These are phyloP conservation scores for Tretioscincus oriximinensis DNA, from an alignment of 2,113 vertebrate genomes.

Conservation along the genomic window DNA sequence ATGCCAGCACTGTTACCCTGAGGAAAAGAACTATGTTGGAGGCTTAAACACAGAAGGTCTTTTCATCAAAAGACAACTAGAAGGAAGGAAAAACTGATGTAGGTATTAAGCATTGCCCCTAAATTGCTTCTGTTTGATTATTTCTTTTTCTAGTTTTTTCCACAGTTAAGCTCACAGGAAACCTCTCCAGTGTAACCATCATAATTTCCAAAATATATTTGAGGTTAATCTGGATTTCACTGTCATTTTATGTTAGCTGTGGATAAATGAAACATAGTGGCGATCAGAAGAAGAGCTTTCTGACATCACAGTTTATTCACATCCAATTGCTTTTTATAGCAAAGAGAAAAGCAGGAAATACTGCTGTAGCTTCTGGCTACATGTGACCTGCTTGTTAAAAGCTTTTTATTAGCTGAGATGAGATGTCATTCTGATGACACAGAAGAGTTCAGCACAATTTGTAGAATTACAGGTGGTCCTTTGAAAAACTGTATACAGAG, in stretches of 20 bases:
- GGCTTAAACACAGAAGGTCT: constrained; percentile 15
- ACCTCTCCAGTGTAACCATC: background rate
- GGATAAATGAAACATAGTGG: background rate
- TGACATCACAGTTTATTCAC: background rate
- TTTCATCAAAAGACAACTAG: constrained; percentile 25
- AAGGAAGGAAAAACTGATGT: background rate
- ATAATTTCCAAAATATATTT: constrained; percentile 1
- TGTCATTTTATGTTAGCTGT: background rate
- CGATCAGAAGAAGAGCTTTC: background rate
- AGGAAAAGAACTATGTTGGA: constrained; percentile 10
- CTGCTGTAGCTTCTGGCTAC: background rate
- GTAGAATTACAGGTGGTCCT: too few species aligned
- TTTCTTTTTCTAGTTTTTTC: constrained; percentile 15
- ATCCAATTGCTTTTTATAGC: too few species aligned
- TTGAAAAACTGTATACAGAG: too few species aligned
- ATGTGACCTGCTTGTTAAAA: background rate
- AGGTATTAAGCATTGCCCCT: constrained; percentile 1
- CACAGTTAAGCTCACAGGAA: constrained; percentile 20
- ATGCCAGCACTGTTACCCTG: background rate
- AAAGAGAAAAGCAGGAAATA: too few species aligned
- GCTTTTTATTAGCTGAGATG: too few species aligned
- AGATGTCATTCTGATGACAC: too few species aligned
- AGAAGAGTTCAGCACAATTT: too few species aligned
- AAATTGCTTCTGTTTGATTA: constrained; percentile 2
- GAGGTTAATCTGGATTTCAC: too few species aligned